Evolutionary conservation across 2,888 invertebrate species (phyloP).

Genomic region (Dasysyrphus tricinctus): DNA sequence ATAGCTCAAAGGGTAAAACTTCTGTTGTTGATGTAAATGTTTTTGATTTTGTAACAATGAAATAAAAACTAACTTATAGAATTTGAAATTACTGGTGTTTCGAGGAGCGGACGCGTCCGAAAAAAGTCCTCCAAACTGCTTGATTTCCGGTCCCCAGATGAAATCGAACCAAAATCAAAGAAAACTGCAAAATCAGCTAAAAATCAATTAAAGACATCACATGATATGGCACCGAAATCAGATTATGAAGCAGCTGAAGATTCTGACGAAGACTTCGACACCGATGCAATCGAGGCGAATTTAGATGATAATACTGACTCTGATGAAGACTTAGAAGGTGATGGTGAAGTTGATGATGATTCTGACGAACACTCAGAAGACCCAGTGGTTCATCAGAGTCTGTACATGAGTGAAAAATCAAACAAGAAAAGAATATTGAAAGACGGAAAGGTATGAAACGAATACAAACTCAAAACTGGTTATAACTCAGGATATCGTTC

Average conservation of each 20-base stretch:
- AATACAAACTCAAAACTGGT: background rate
- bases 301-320: constrained; percentile 75
- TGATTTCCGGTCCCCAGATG: constrained; percentile 96
- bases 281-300: constrained; percentile 69
- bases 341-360: constrained; percentile 77
- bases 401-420: constrained; percentile 92
- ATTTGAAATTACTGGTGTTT: constrained; percentile 93
- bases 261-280: constrained; percentile 69
- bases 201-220: constrained; percentile 42
- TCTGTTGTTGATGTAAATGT: background rate
- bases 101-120: constrained; percentile 94
- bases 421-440: constrained; percentile 89
- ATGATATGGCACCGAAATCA: constrained; percentile 35
- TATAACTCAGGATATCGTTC: constrained; percentile 59
- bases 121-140: constrained; percentile 97
- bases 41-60: background rate
- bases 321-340: constrained; percentile 77
- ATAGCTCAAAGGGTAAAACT: constrained; percentile 57
- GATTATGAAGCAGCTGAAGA: constrained; percentile 59
- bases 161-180: constrained; percentile 85
- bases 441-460: constrained; percentile 84
- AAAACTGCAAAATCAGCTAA: constrained; percentile 76
- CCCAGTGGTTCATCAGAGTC: constrained; percentile 81
- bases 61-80: constrained; percentile 82
- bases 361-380: constrained; percentile 79